Evolutionary conservation across 2,888 invertebrate species (phyloP), one percentile per base, ranked within the genome.

Genomic region (Alsophila aescularia): DNA sequence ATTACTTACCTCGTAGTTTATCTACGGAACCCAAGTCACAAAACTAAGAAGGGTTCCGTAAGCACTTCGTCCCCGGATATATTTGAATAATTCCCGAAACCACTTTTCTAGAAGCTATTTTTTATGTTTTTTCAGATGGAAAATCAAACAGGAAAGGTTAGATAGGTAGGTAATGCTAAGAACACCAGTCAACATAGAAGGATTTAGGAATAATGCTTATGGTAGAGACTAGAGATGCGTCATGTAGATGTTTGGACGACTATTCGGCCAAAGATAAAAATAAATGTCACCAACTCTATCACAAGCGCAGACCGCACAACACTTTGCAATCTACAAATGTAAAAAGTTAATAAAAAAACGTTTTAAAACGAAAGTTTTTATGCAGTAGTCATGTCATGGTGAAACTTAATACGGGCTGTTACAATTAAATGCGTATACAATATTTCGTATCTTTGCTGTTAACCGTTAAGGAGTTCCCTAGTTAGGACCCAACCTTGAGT

Each of bases 71-170:
- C 47, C 36, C 48, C 24, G 36, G 37, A 56, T 62, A 60, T 47
- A 62, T 65, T 65, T 62, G 57, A 65, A 65, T 65, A 62, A 62
- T 59, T 55, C 58, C 34, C 35, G 13, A 54, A 35, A 58, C 51
- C 54, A 49, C 50, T 55, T 60, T 52, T 52, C 37, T 36, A 49
- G 51, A 34, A 44, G 51, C 27, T 52, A 47, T 56, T 58, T 55
- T 56, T 54, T 50, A 58, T 60, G 55, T 53, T 40, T 60, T 62
- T 34, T 51, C 32, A 51, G 10, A 35, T n/a, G 31, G 27, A 51
- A 59, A 62, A 53, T 48, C 51, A 34, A 47, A 52, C 29, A 34
- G 47, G 44, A 53, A 54, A 52, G 41, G 43, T 52, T 32, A 50
- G n/a, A n/a, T n/a, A 24, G 24, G 7, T 24, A 7, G 47, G 18